Percentiles rank a stretch among this genome's conserved stretches.
phyloP scores from a whole-genome alignment of 2,888 invertebrate genomes.

The Helleia helle region DNA sequence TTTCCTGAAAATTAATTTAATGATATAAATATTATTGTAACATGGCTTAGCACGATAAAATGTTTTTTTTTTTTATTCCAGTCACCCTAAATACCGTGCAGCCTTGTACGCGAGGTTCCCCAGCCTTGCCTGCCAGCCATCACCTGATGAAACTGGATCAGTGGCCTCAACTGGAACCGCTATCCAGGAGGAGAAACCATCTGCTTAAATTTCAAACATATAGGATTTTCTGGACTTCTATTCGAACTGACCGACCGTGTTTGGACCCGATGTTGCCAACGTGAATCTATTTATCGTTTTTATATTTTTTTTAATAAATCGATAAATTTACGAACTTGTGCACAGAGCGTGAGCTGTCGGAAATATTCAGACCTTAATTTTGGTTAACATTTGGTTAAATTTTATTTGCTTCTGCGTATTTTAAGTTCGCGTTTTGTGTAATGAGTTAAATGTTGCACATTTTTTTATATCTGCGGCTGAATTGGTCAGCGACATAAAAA shows the following conservation, averaged over 20 bases:
- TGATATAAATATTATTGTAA: background rate
- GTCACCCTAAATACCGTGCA: slow-evolving; percentile 86
- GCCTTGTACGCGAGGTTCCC: slow-evolving; percentile 86
- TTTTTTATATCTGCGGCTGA: slow-evolving; percentile 56
- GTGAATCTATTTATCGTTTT: slow-evolving; percentile 66
- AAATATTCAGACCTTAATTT: slow-evolving; percentile 45
- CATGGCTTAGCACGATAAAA: no score
- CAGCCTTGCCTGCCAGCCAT: slow-evolving; percentile 78
- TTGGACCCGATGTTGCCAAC: slow-evolving; percentile 50
- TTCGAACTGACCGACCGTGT: slow-evolving; percentile 21
- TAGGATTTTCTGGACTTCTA: slow-evolving; percentile 1
- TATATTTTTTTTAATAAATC: slow-evolving; percentile 64
- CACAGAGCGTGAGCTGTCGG: slow-evolving; percentile 55
- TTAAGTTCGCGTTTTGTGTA: slow-evolving; percentile 63
- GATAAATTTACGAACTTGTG: slow-evolving; percentile 53
- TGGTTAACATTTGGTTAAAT: background rate
- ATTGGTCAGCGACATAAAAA: slow-evolving; percentile 51
- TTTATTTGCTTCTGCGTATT: slow-evolving; percentile 44
- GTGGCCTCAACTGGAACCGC: slow-evolving; percentile 80
- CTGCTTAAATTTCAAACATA: slow-evolving; percentile 60
- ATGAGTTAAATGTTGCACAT: slow-evolving; percentile 67
- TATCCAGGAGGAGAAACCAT: slow-evolving; percentile 78
- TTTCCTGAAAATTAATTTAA: no score
- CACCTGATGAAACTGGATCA: slow-evolving; percentile 76
- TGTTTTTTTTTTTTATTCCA: slow-evolving; percentile 36